A percentile compares a stretch with the other conserved stretches of the same genome.
Conservation (phyloP, 1,140 invertebrate species). For the Dendrolimus punctatus region DNA sequence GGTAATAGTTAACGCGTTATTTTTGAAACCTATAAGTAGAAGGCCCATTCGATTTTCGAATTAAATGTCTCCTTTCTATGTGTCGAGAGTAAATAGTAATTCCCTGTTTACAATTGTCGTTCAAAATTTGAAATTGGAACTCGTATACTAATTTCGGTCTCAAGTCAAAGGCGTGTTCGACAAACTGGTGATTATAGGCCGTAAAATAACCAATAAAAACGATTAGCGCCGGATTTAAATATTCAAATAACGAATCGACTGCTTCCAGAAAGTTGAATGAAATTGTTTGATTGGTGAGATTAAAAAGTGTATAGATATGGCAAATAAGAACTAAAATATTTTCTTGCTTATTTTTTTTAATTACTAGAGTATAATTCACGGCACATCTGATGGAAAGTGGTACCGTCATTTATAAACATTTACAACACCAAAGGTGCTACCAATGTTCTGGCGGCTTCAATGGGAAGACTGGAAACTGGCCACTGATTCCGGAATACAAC, state of each 20-base stretch:
- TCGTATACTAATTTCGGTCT: no score
- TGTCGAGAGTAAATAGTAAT: conserved; percentile 11
- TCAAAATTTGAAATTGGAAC: no score
- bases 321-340: not conserved
- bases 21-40: conserved; percentile 4
- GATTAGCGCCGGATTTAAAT: conserved; percentile 55
- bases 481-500: no score
- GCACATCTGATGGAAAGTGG: no score
- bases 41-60: conserved; percentile 10
- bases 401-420: no score
- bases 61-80: conserved; percentile 5
- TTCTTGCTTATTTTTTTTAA: no score
- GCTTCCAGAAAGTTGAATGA: conserved; percentile 33
- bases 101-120: conserved; percentile 5
- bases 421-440: no score
- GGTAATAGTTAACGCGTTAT: not conserved
- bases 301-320: conserved; percentile 6
- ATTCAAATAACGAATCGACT: conserved; percentile 43
- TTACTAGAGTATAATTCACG: no score
- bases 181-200: conserved; percentile 54
- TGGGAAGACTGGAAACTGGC: no score
- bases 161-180: conserved; percentile 13
- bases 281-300: conserved; percentile 14
- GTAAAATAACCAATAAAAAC: conserved; percentile 63
- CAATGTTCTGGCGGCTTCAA: no score